These are phyloP conservation scores for Drosophila ironensis DNA, from an alignment of 1,140 invertebrate genomes.

Conservation along the genomic window DNA sequence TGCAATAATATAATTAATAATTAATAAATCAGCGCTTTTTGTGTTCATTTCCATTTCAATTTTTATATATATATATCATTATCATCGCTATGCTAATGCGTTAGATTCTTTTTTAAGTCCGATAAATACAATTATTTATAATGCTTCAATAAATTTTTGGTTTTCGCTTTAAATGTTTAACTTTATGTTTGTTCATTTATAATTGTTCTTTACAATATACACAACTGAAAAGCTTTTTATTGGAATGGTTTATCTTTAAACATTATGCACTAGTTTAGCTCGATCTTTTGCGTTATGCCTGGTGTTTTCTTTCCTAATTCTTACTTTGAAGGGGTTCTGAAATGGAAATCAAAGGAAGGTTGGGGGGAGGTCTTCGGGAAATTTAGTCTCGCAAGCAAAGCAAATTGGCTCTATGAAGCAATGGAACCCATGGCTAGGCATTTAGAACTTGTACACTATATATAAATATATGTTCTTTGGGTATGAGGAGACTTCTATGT, in stretches of 20 bases:
- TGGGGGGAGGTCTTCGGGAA: neutral
- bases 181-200: conserved; percentile 67
- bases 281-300: conserved; percentile 75
- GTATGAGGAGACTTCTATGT: conserved; percentile 22
- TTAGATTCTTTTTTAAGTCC: conserved; percentile 66
- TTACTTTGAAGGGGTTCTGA: conserved; percentile 9
- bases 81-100: conserved; percentile 77
- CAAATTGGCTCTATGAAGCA: conserved; percentile 38
- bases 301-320: conserved; percentile 64
- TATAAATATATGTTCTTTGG: conserved; percentile 35
- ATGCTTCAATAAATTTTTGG: conserved; percentile 74
- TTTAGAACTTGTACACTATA: conserved; percentile 44
- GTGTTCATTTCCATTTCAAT: conserved; percentile 48
- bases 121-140: conserved; percentile 78
- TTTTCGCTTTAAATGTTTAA: conserved; percentile 71
- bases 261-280: conserved; percentile 75
- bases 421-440: conserved; percentile 21
- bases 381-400: conserved; percentile 44
- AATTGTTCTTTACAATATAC: conserved; percentile 73
- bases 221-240: conserved; percentile 62
- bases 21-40: conserved; percentile 76
- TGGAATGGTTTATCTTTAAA: conserved; percentile 37
- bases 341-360: neutral
- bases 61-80: conserved; percentile 49
- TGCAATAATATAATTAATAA: conserved; percentile 78